Conservation (phyloP, 1,140 invertebrate genomes). For the Drosophila kikkawai region DNA sequence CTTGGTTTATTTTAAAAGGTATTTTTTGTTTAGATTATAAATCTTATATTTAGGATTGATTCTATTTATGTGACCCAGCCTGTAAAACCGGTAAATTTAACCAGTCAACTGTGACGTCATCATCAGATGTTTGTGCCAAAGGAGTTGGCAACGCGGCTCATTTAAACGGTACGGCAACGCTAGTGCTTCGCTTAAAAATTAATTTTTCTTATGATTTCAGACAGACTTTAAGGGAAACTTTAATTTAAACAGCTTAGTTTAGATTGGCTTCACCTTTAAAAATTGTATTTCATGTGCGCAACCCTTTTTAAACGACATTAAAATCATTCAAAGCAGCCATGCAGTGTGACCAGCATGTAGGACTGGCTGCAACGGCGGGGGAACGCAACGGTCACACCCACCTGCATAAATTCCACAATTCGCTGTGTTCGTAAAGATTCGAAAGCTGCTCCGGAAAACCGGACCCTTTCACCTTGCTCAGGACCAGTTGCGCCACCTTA, state of each 20-base stretch:
- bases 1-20: background rate
- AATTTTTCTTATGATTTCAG: background rate
- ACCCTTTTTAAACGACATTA: background rate
- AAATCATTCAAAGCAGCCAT: background rate
- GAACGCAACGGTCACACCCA: constrained; percentile 17
- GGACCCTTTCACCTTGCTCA: constrained; percentile 36
- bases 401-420: constrained; percentile 21
- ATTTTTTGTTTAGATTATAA: background rate
- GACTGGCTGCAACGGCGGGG: background rate
- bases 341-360: constrained; percentile 6
- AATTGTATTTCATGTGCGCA: background rate
- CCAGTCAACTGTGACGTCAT: background rate
- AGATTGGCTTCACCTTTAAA: too few species aligned
- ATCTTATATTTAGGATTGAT: too few species aligned
- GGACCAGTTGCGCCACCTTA: constrained; percentile 20
- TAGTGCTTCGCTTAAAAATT: too few species aligned
- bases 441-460: constrained; percentile 60
- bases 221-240: background rate
- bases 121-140: background rate
- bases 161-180: background rate
- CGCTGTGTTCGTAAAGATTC: constrained; percentile 23
- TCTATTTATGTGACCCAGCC: background rate
- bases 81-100: constrained; percentile 14
- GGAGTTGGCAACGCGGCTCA: background rate
- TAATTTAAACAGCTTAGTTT: too few species aligned